A percentile compares a stretch with the other conserved stretches of the same genome.
phyloP scores from a whole-genome alignment of 2,888 invertebrate species.

The Drosophila borborema region DNA sequence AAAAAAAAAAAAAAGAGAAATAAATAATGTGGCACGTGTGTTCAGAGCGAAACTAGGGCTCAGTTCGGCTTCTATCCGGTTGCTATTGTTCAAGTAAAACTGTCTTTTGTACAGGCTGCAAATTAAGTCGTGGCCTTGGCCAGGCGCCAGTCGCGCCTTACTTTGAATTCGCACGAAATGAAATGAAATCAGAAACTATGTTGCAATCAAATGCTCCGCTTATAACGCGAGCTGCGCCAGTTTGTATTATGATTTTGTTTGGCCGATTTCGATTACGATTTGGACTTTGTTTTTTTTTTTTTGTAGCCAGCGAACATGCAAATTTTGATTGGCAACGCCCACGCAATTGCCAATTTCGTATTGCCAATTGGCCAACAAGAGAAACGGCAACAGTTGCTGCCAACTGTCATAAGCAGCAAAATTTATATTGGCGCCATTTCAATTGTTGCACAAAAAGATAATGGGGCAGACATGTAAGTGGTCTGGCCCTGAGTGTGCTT shows the following conservation, averaged over 20 bases:
- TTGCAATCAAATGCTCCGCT: conserved; percentile 54
- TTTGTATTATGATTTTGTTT: conserved; percentile 66
- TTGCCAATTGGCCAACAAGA: conserved; percentile 8
- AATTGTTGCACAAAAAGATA: conserved; percentile 49
- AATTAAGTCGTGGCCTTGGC: conserved; percentile 65
- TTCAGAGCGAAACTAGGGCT: conserved; percentile 24
- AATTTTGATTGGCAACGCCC: conserved; percentile 74
- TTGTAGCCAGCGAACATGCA: conserved; percentile 62
- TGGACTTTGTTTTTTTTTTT: conserved; percentile 51
- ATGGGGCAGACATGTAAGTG: conserved; percentile 54
- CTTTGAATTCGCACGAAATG: conserved; percentile 70
- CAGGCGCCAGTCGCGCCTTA: conserved; percentile 59
- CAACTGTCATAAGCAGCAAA: conserved; percentile 66
- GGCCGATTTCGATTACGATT: conserved; percentile 29
- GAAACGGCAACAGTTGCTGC: conserved; percentile 17
- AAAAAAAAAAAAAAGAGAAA: background rate
- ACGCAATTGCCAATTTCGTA: conserved; percentile 43
- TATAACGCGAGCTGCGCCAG: conserved; percentile 58
- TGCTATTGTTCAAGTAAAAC: conserved; percentile 30
- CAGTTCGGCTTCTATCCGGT: conserved; percentile 26
- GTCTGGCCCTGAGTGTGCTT: conserved; percentile 57
- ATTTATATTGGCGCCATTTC: conserved; percentile 70
- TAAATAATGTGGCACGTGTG: conserved; percentile 68
- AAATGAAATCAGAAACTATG: conserved; percentile 33
- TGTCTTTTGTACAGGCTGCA: conserved; percentile 62